A percentile compares a stretch with the other conserved stretches of the same genome.
Evolutionary conservation across 2,113 vertebrate genomes (phyloP).

Genomic region (Chloebia gouldiae): DNA sequence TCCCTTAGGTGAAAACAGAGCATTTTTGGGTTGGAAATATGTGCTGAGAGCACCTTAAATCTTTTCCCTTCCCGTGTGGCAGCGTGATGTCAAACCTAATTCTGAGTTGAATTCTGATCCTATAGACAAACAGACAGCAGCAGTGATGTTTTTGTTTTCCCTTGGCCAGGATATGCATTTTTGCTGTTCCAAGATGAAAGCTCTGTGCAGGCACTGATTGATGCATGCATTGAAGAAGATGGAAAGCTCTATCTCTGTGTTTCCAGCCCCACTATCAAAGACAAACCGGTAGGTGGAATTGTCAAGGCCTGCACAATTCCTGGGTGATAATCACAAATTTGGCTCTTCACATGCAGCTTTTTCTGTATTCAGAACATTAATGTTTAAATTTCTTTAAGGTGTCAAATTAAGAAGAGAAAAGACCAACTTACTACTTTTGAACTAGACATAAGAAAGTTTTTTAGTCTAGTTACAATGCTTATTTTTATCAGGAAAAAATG

Average conservation of each 20-base stretch:
- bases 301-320: neutral
- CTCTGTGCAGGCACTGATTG: conserved; percentile 97
- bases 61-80: neutral
- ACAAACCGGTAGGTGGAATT: conserved; percentile 89
- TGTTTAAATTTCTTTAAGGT: neutral
- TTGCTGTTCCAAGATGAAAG: conserved; percentile 99
- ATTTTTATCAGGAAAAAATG: neutral
- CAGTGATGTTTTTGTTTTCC: neutral
- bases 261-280: conserved; percentile 98
- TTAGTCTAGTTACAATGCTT: neutral
- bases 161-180: conserved; percentile 90
- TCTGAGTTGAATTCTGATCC: neutral
- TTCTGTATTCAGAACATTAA: neutral
- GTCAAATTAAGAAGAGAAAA: neutral
- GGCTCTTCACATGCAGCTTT: neutral
- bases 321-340: neutral
- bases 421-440: neutral
- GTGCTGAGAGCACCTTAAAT: neutral
- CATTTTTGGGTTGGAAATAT: neutral
- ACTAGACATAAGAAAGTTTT: neutral
- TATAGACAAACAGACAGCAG: neutral
- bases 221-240: conserved; percentile 98
- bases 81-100: neutral
- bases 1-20: neutral
- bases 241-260: conserved; percentile 98